Evolutionary conservation across 2,797 vertebrate genomes (phyloP).

Genomic region (Delichon dasypus): DNA sequence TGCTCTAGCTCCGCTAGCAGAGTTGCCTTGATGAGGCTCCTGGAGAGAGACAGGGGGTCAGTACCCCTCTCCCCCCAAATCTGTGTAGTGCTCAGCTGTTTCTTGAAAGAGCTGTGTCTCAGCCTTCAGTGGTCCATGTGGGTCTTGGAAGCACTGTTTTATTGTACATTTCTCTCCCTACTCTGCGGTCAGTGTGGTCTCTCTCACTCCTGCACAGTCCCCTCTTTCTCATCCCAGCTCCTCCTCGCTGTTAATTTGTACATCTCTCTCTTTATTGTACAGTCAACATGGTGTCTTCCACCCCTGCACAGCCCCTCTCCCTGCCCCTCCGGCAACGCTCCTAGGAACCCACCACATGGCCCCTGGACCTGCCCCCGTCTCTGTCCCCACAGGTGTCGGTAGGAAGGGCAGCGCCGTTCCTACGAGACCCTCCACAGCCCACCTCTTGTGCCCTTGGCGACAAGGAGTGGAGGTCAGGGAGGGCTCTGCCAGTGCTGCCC

Average conservation of each 20-base stretch:
- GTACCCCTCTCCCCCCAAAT: conserved; percentile 46
- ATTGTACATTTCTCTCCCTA: conserved; percentile 74
- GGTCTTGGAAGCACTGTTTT: conserved; percentile 74
- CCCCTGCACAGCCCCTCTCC: conserved; percentile 62
- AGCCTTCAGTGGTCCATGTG: conserved; percentile 68
- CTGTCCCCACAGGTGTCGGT: conserved; percentile 53
- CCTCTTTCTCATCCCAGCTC: conserved; percentile 74
- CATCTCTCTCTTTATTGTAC: conserved; percentile 69
- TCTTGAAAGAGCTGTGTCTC: conserved; percentile 68
- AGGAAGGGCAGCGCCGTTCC: conserved; percentile 61
- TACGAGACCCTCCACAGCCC: conserved; percentile 42
- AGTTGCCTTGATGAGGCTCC: conserved; percentile 63
- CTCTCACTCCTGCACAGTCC: conserved; percentile 74
- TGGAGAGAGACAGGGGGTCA: conserved; percentile 52
- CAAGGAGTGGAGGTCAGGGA: conserved; percentile 51
- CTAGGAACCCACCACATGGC: conserved; percentile 39
- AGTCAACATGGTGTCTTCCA: conserved; percentile 74
- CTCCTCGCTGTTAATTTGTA: conserved; percentile 72
- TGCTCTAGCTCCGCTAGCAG: conserved; percentile 68
- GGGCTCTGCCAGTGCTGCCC: conserved; percentile 55
- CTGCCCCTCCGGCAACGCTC: conserved; percentile 50
- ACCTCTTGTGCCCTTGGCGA: conserved; percentile 50
- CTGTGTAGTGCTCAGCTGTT: conserved; percentile 68
- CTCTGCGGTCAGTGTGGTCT: conserved; percentile 71
- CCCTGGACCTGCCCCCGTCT: conserved; percentile 53